These are phyloP conservation scores for Agrochola circellaris DNA, from an alignment of 2,888 invertebrate genomes.

Conservation along the genomic window DNA sequence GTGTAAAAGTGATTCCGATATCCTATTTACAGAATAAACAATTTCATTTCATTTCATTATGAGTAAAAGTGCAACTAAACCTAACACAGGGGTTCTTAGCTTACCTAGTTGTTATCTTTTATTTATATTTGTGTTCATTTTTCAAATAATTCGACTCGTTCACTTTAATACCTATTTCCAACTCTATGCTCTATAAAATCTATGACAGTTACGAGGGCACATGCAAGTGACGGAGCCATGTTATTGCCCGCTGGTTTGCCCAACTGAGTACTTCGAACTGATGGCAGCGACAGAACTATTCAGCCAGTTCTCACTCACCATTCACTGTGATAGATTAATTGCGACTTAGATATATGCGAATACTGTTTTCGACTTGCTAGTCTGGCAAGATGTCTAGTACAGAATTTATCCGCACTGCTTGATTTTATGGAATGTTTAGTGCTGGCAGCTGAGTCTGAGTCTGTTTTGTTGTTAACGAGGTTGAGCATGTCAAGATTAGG, in stretches of 20 bases:
- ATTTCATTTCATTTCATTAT: too few relatives aligned
- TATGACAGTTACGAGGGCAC: conserved; percentile 45
- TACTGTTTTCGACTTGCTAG: conserved; percentile 62
- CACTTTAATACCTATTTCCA: conserved; percentile 46
- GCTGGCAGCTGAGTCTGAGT: conserved; percentile 2
- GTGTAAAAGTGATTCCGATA: too few relatives aligned
- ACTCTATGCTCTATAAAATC: conserved; percentile 37
- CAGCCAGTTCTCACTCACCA: conserved; percentile 66
- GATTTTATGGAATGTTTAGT: conserved; percentile 39
- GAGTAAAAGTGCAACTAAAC: neutral
- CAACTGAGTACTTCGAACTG: conserved; percentile 68
- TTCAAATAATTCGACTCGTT: neutral
- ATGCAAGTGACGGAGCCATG: conserved; percentile 75
- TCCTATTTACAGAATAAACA: too few relatives aligned
- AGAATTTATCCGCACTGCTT: conserved; percentile 47
- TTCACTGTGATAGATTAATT: conserved; percentile 67
- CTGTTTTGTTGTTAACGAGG: neutral
- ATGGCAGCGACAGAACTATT: conserved; percentile 70
- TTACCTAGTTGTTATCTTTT: neutral
- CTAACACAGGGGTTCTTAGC: neutral
- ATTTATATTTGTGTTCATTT: neutral
- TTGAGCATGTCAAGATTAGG: neutral
- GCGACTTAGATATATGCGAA: conserved; percentile 61
- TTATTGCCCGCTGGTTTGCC: conserved; percentile 76
- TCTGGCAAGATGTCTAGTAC: conserved; percentile 52